Evolutionary conservation across 2,113 vertebrate genomes (phyloP), one percentile per base, ranked within the genome.

Genomic region (Stigmatopora argus): DNA sequence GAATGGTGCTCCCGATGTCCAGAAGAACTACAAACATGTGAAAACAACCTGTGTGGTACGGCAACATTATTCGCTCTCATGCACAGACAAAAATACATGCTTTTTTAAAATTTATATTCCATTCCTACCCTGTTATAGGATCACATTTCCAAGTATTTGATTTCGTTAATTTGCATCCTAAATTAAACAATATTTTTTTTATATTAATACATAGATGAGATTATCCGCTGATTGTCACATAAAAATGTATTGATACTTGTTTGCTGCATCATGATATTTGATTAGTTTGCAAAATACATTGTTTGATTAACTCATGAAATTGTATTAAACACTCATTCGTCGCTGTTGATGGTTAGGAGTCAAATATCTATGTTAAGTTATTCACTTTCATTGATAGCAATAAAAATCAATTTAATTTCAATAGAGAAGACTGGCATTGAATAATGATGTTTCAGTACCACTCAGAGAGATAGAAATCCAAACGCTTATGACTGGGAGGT

Each of bases 1-100:
- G 85, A 85, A 0, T 83, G 60, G 74, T 89, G 87, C 71, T 86
- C 85, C 64, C 53, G 69, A 0, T 89, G 87, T 61, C 87, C 87
- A 0, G 83, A 81, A 2, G 74, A 86, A 61, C 9, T 85, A 1
- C 83, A 81, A 68, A 68, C 52, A 1, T 89, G 87, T 78, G 73
- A 81, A 67, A 87, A 89, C 83, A 84, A 76, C 70, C 82, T 89
- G n/a, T 89, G 87, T 62, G 87, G 87, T 87, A 76, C 0, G 76
- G 57, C 7, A 11, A 61, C 53, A 56, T 56, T 56, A 31, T 56
- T 31, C 23, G 23, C 23, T 15, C 23, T 7, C 15, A 55, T 5
- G 23, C 23, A 7, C 4, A 7, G 10, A 26, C 12, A 1, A 53
- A 41, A 41, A 41, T 41, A 41, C 9, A 41, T 41, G 9, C 6